These are phyloP conservation scores for Pseudomyrmex sp. DNA, from an alignment of 1,140 invertebrate genomes.

Conservation along the genomic window DNA sequence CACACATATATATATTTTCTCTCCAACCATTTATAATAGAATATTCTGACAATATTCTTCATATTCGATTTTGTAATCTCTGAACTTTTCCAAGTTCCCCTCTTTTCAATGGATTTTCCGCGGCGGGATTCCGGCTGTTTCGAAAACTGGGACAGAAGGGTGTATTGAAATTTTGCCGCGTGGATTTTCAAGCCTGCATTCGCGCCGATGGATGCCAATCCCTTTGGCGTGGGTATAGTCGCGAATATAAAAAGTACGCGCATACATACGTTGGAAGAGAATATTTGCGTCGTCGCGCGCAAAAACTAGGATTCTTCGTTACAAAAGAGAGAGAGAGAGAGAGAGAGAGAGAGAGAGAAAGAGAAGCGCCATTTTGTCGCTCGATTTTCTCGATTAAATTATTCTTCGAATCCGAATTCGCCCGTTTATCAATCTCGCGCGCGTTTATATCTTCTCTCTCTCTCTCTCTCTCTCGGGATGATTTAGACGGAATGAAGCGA, in stretches of 20 bases:
- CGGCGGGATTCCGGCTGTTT: constrained; percentile 17
- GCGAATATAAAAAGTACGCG: constrained; percentile 21
- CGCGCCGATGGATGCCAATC: constrained; percentile 26
- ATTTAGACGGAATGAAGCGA: constrained; percentile 1
- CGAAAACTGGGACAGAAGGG: constrained; percentile 23
- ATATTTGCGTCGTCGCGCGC: constrained; percentile 4
- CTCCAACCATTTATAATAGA: background rate
- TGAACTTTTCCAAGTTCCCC: background rate
- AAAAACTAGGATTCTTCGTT: constrained; percentile 19
- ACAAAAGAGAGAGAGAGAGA: no score
- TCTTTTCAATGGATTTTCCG: constrained; percentile 10
- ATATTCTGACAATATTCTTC: background rate
- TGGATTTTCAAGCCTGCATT: constrained; percentile 30
- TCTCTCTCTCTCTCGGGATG: background rate
- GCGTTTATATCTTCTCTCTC: background rate
- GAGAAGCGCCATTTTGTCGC: background rate
- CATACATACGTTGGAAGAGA: background rate
- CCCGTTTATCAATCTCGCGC: constrained; percentile 19
- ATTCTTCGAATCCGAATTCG: constrained; percentile 18
- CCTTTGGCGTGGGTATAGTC: constrained; percentile 24
- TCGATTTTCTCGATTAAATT: constrained; percentile 44
- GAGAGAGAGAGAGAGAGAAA: no score
- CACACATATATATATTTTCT: background rate
- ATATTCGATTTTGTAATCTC: background rate
- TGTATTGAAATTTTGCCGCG: constrained; percentile 37